phyloP scores from a whole-genome alignment of 92 coral and sea anemone species.

The Actinostola sp. region DNA sequence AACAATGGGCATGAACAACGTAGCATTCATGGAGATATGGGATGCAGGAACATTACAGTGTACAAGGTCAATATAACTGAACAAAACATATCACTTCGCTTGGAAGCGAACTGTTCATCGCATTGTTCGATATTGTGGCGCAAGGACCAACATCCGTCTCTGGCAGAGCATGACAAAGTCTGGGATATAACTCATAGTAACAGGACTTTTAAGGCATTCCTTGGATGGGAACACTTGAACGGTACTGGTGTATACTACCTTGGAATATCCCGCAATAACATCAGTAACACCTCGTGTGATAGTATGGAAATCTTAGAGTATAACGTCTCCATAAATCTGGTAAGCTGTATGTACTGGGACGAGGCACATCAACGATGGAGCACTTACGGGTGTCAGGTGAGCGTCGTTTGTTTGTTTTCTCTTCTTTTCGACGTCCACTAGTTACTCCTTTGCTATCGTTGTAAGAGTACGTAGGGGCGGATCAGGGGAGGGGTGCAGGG shows the following conservation, averaged over 20 bases:
- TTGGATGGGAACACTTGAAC: conserved; percentile 40
- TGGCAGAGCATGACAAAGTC: conserved; percentile 23
- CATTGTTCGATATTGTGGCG: conserved; percentile 21
- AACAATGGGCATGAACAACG: conserved; percentile 14
- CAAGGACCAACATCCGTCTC: conserved; percentile 33
- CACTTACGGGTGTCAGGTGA: conserved; percentile 77
- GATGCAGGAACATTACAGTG: conserved; percentile 18
- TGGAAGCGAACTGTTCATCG: conserved; percentile 43
- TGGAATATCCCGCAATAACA: conserved; percentile 34
- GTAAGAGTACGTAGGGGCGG: no score
- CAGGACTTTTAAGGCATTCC: conserved; percentile 31
- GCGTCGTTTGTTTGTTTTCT: no score
- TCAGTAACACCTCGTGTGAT: conserved; percentile 31
- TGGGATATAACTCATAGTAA: conserved; percentile 48
- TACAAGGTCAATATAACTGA: conserved; percentile 24
- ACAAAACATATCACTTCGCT: conserved; percentile 14
- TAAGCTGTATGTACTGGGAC: conserved; percentile 79
- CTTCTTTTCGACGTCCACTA: no score
- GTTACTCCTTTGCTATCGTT: no score
- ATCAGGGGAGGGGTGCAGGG: no score
- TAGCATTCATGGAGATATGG: conserved; percentile 36
- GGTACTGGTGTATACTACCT: conserved; percentile 47
- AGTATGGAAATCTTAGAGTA: conserved; percentile 19
- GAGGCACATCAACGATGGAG: conserved; percentile 58
- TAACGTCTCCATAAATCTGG: conserved; percentile 43